A percentile compares a stretch with the other conserved stretches of the same genome.
Evolutionary conservation across 2,113 vertebrate species (phyloP).

Genomic region (Pavo muticus): DNA sequence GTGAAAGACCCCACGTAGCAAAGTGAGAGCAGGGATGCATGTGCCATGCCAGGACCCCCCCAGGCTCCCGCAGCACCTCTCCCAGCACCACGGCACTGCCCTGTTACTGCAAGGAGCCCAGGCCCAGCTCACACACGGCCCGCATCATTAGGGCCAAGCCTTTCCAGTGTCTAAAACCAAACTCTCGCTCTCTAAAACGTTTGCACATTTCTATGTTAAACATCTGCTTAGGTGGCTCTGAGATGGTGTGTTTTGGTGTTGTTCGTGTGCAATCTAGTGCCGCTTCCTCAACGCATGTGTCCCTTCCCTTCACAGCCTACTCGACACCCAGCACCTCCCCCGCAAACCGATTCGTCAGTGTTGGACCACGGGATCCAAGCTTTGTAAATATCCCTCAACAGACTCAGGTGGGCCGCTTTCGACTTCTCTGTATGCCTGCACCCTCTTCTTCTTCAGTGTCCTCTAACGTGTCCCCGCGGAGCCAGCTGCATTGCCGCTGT

Average conservation of each 20-base stretch:
- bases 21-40: not conserved
- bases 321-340: conserved; percentile 99
- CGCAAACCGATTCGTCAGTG: conserved; percentile 99
- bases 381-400: conserved; percentile 99
- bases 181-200: conserved; percentile 76
- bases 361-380: conserved; percentile 98
- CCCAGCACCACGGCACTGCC: not conserved
- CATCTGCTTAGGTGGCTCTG: conserved; percentile 78
- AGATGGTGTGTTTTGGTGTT: conserved; percentile 83
- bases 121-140: not conserved
- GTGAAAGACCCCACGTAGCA: not conserved
- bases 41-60: not conserved
- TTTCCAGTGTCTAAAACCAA: conserved; percentile 61
- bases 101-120: not conserved
- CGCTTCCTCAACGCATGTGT: conserved; percentile 87
- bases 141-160: not conserved
- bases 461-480: conserved; percentile 68
- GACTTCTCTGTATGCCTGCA: conserved; percentile 82
- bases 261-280: conserved; percentile 83
- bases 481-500: conserved; percentile 66
- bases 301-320: conserved; percentile 91
- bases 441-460: conserved; percentile 67
- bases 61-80: not conserved
- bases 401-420: conserved; percentile 94
- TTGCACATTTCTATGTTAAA: conserved; percentile 77